Conservation (phyloP, 2,797 vertebrate species). For the Lacerta viridis region DNA sequence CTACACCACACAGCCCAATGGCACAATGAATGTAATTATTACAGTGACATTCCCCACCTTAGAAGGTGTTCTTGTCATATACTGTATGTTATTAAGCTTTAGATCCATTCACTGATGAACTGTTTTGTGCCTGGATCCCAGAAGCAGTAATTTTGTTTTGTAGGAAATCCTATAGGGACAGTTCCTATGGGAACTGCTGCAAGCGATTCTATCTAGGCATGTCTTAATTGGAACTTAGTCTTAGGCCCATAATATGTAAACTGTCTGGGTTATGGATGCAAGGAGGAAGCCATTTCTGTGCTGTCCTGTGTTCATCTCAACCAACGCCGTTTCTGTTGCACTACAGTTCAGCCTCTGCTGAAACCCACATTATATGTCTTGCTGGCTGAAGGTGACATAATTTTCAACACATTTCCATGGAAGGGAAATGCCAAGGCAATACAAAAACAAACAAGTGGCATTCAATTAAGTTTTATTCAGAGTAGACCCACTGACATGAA, state of each 20-base stretch:
- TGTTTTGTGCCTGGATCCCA: slow-evolving; percentile 29
- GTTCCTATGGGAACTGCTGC: neutral
- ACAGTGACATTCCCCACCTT: slow-evolving; percentile 9
- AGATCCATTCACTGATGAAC: neutral
- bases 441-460: too few relatives aligned
- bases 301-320: too few relatives aligned
- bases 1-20: too few relatives aligned
- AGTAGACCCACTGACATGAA: too few relatives aligned
- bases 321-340: too few relatives aligned
- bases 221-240: neutral
- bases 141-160: slow-evolving; percentile 25
- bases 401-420: too few relatives aligned
- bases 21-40: neutral
- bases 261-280: neutral
- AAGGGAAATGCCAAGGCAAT: too few relatives aligned
- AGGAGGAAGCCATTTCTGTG: too few relatives aligned
- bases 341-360: too few relatives aligned
- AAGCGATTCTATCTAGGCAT: neutral
- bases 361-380: too few relatives aligned
- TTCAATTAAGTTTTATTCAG: too few relatives aligned
- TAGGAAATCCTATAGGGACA: neutral
- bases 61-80: neutral
- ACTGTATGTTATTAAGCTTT: neutral
- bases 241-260: neutral
- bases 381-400: too few relatives aligned